These are phyloP conservation scores for Serrognathus titanus DNA, from an alignment of 2,888 invertebrate genomes.

Conservation along the genomic window DNA sequence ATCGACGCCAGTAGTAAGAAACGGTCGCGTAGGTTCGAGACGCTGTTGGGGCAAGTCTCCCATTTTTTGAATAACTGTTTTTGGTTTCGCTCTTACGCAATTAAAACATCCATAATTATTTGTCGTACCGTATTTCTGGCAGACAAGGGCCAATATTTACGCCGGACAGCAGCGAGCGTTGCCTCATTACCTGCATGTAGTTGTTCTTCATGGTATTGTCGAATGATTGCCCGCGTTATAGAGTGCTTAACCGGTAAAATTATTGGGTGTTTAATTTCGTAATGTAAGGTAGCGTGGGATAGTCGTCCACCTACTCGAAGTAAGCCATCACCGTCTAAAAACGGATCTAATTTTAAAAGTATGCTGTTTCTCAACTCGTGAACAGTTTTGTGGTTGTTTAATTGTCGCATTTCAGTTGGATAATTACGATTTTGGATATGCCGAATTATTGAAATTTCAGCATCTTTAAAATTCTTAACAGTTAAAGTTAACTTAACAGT, in stretches of 20 bases:
- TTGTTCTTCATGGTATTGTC: background rate
- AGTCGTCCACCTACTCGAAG: slow-evolving; percentile 1
- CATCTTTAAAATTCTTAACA: too few species aligned
- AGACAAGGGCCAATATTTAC: slow-evolving; percentile 15
- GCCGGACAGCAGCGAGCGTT: background rate
- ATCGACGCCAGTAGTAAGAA: slow-evolving; percentile 14
- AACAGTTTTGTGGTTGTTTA: too few species aligned
- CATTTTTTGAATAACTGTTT: slow-evolving; percentile 1
- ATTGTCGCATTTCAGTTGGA: too few species aligned
- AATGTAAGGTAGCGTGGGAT: background rate
- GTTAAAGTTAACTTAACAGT: too few species aligned
- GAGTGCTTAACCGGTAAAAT: background rate
- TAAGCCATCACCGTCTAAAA: background rate
- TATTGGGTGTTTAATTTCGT: background rate
- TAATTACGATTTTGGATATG: too few species aligned
- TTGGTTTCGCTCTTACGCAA: slow-evolving; percentile 11
- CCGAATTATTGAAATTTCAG: too few species aligned
- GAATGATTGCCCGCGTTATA: background rate
- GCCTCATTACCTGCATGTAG: slow-evolving; percentile 4
- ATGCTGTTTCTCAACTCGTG: too few species aligned
- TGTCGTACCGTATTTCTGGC: slow-evolving; percentile 5
- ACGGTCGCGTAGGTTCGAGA: slow-evolving; percentile 3
- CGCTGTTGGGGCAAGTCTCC: slow-evolving; percentile 9
- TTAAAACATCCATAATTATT: slow-evolving; percentile 5
- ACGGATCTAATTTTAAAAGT: too few species aligned